Conservation (phyloP, 2,113 vertebrate species). For the Epinephelus cyanopodus region DNA sequence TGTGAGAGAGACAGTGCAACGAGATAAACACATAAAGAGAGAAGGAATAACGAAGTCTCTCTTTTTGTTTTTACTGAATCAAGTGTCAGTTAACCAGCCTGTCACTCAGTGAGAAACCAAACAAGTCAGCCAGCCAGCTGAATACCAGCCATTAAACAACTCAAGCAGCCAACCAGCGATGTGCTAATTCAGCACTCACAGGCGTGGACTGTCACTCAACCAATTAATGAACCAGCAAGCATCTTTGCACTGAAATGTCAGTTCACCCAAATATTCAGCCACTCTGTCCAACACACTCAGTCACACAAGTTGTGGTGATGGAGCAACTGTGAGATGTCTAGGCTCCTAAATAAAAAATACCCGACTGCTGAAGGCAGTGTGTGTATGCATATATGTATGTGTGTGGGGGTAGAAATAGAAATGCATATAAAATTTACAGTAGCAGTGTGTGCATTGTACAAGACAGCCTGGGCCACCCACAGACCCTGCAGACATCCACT, state of each 20-base stretch:
- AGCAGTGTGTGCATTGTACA: background rate
- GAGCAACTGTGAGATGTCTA: background rate
- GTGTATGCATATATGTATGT: background rate
- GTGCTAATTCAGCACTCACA: constrained; percentile 4
- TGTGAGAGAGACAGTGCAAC: constrained; percentile 9
- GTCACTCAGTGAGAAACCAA: background rate
- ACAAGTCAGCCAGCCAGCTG: background rate
- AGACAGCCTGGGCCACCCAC: constrained; percentile 1
- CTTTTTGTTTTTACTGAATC: background rate
- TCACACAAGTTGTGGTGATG: background rate
- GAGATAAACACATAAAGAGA: background rate
- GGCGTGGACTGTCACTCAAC: background rate
- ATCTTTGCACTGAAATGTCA: background rate
- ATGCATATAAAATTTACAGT: background rate
- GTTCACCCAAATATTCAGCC: constrained; percentile 8
- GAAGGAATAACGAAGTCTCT: background rate
- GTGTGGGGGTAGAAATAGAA: background rate
- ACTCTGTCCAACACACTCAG: background rate
- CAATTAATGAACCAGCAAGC: constrained; percentile 25
- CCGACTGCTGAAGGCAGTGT: background rate
- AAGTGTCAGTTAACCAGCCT: constrained; percentile 2
- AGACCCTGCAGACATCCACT: constrained; percentile 5
- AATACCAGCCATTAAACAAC: background rate
- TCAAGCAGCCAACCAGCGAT: background rate
- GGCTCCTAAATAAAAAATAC: constrained; percentile 2